Percentiles rank a stretch among this genome's conserved stretches.
Evolutionary conservation across 1,140 invertebrate species (phyloP).

Genomic region (Neodiprion lecontei): DNA sequence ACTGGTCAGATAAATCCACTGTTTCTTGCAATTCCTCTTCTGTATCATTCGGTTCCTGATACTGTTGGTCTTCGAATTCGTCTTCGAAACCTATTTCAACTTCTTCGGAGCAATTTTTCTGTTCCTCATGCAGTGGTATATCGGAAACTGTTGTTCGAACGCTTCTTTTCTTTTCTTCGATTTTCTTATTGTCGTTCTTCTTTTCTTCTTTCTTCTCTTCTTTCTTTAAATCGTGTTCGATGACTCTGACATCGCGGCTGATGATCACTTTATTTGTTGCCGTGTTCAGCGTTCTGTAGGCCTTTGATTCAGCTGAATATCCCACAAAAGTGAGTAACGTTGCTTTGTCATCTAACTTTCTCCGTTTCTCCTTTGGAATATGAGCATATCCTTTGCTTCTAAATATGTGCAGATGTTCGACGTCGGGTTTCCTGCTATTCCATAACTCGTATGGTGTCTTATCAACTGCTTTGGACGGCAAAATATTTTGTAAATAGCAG

Average conservation of each 20-base stretch:
- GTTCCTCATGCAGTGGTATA: not conserved
- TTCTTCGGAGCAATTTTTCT: not conserved
- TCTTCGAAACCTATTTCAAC: not conserved
- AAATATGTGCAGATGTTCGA: slow-evolving; percentile 40
- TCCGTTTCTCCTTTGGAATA: slow-evolving; percentile 34
- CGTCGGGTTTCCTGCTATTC: slow-evolving; percentile 32
- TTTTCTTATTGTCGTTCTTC: not conserved
- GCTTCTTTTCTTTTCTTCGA: not conserved
- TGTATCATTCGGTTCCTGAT: not conserved
- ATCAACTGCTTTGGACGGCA: slow-evolving; percentile 15
- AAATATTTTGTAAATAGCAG: slow-evolving; percentile 46
- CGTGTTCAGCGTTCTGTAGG: slow-evolving; percentile 36
- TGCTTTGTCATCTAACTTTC: slow-evolving; percentile 33
- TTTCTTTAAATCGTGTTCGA: slow-evolving; percentile 26
- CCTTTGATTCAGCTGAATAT: slow-evolving; percentile 35
- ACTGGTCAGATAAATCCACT: not conserved
- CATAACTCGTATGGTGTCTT: slow-evolving; percentile 30
- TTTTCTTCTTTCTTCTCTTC: not conserved
- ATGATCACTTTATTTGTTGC: slow-evolving; percentile 34
- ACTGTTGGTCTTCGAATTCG: not conserved
- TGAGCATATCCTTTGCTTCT: slow-evolving; percentile 39
- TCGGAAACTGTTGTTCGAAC: too few relatives aligned
- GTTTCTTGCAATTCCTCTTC: too few relatives aligned
- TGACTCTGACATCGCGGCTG: slow-evolving; percentile 39
- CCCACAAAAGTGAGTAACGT: slow-evolving; percentile 32